Evolutionary conservation across 2,113 vertebrate genomes (phyloP).

Genomic region (Oryzias javanicus): DNA sequence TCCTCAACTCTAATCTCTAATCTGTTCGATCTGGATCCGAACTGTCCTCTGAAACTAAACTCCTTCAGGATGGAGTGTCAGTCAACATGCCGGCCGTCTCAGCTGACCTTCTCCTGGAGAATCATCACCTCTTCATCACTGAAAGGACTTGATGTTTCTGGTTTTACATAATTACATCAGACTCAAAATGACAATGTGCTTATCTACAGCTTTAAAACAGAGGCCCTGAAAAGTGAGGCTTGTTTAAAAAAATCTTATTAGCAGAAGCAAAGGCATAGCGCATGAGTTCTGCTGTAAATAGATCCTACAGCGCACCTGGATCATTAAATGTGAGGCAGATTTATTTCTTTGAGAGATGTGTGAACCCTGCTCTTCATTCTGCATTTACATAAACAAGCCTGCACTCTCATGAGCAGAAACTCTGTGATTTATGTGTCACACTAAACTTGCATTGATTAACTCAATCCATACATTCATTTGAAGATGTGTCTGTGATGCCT

Average conservation of each 20-base stretch:
- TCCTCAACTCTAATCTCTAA: no score
- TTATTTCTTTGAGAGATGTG: conserved; percentile 43
- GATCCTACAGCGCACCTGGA: conserved; percentile 12
- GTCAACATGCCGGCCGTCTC: no score
- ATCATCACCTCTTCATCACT: no score
- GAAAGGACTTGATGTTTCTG: no score
- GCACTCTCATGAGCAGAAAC: conserved; percentile 17
- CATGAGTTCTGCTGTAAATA: conserved; percentile 21
- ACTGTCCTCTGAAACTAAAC: no score
- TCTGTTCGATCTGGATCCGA: no score
- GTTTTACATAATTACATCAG: no score
- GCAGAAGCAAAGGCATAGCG: conserved; percentile 9
- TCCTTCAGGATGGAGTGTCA: no score
- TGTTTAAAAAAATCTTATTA: conserved; percentile 15
- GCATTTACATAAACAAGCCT: conserved; percentile 36
- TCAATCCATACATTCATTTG: background rate
- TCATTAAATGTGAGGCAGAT: conserved; percentile 7
- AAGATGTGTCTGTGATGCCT: background rate
- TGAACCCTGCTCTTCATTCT: conserved; percentile 19
- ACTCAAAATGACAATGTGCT: no score
- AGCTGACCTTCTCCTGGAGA: no score
- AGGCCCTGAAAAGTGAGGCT: no score
- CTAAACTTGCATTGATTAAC: conserved; percentile 11
- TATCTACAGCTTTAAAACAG: no score
- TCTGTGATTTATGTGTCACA: conserved; percentile 17